phyloP scores from a whole-genome alignment of 2,113 vertebrate species.

The Rattus rattus region DNA sequence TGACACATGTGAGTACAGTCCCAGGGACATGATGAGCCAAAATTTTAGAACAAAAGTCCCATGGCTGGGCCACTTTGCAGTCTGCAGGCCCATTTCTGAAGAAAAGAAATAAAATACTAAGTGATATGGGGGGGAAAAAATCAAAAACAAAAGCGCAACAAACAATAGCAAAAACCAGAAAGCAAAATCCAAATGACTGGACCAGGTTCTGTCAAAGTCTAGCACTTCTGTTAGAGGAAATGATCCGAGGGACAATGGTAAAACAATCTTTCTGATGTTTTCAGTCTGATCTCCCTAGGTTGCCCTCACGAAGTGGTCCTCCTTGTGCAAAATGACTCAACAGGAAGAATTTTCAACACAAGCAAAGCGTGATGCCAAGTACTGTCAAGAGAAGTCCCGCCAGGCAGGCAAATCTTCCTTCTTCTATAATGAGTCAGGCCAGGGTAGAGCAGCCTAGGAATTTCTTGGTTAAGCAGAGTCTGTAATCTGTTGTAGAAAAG shows the following conservation, averaged over 20 bases:
- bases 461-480: conserved; percentile 76
- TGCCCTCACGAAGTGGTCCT: conserved; percentile 87
- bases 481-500: conserved; percentile 72
- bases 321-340: conserved; percentile 84
- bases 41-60: conserved; percentile 92
- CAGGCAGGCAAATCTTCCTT: conserved; percentile 58
- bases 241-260: conserved; percentile 72
- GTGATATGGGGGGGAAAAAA: conserved; percentile 7
- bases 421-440: conserved; percentile 52
- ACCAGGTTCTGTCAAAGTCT: conserved; percentile 82
- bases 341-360: conserved; percentile 80
- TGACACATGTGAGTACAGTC: conserved; percentile 92
- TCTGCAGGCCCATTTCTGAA: conserved; percentile 94
- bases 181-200: conserved; percentile 79
- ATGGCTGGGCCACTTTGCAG: conserved; percentile 91
- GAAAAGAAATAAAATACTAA: conserved; percentile 82
- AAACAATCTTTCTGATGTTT: conserved; percentile 86
- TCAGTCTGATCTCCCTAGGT: conserved; percentile 86
- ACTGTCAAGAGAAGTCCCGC: conserved; percentile 24
- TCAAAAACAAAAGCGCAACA: conserved; percentile 67
- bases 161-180: conserved; percentile 78
- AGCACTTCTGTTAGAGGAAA: conserved; percentile 72
- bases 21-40: conserved; percentile 93
- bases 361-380: conserved; percentile 84
- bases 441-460: conserved; percentile 66